phyloP scores from a whole-genome alignment of 2,888 invertebrate genomes.

The Oegoconia quadripuncta region DNA sequence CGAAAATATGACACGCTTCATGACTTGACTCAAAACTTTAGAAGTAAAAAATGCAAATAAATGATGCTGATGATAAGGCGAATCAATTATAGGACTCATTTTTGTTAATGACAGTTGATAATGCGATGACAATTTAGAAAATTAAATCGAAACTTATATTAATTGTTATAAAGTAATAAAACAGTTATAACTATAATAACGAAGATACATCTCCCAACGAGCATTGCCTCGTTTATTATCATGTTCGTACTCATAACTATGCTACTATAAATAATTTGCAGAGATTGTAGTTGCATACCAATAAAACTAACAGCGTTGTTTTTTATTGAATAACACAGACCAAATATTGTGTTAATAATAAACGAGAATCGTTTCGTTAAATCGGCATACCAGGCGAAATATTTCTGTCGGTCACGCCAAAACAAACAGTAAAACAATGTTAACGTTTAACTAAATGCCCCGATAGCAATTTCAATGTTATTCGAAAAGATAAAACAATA shows the following conservation, averaged over 20 bases:
- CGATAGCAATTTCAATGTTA: conserved; percentile 14
- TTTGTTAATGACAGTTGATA: no score
- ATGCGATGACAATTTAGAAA: no score
- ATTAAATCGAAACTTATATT: neutral
- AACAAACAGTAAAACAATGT: conserved; percentile 34
- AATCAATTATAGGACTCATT: no score
- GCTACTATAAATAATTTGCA: neutral
- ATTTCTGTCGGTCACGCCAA: conserved; percentile 38
- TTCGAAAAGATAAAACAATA: conserved; percentile 31
- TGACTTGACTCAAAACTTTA: conserved; percentile 18
- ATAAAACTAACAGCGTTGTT: conserved; percentile 7
- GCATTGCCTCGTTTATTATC: neutral
- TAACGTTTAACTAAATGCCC: conserved; percentile 25
- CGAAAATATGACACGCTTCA: conserved; percentile 44
- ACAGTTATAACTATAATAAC: neutral
- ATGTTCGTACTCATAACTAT: neutral
- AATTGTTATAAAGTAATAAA: neutral
- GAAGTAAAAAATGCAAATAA: no score
- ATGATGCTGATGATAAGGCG: neutral
- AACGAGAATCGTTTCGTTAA: conserved; percentile 41
- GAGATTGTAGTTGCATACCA: neutral
- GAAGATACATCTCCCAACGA: neutral
- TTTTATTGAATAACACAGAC: conserved; percentile 33
- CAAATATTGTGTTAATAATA: conserved; percentile 47
- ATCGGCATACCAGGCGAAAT: conserved; percentile 40